phyloP scores from a whole-genome alignment of 2,888 invertebrate genomes.

The Meandrusa payeni region DNA sequence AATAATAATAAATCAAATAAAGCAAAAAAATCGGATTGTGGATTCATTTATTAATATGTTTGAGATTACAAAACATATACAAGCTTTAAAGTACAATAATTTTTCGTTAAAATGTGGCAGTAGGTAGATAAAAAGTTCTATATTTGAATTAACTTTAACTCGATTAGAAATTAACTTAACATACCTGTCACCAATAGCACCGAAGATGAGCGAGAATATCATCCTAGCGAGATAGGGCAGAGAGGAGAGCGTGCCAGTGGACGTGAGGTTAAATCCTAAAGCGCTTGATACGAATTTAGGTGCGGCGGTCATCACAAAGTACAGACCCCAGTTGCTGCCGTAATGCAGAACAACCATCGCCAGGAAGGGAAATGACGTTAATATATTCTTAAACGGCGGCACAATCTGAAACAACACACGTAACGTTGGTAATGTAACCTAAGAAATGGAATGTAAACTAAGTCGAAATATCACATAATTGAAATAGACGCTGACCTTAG shows the following conservation, averaged over 20 bases:
- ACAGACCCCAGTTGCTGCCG: slow-evolving; percentile 88
- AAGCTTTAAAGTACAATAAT: too few species aligned
- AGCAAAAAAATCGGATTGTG: too few species aligned
- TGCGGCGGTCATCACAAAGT: slow-evolving; percentile 87
- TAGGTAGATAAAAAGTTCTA: too few species aligned
- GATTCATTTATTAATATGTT: too few species aligned
- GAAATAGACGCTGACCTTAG: slow-evolving; percentile 43
- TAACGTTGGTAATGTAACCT: too few species aligned
- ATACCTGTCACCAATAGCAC: slow-evolving; percentile 84
- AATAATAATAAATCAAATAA: too few species aligned
- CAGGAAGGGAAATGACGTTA: slow-evolving; percentile 86
- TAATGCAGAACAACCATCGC: slow-evolving; percentile 85
- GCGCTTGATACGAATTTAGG: slow-evolving; percentile 88
- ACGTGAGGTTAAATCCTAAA: slow-evolving; percentile 85
- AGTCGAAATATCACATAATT: background rate
- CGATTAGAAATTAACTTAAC: background rate
- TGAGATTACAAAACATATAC: too few species aligned
- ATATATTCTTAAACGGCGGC: slow-evolving; percentile 83
- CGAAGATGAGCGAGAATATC: slow-evolving; percentile 86
- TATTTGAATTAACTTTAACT: too few species aligned
- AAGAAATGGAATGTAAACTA: slow-evolving; percentile 3
- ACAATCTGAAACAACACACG: slow-evolving; percentile 67
- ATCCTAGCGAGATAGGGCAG: slow-evolving; percentile 86
- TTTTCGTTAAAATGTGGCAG: too few species aligned
- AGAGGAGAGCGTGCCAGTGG: slow-evolving; percentile 85